Percentiles rank a stretch among this genome's conserved stretches.
Evolutionary conservation across 2,888 invertebrate species (phyloP).

Genomic region (Caenorhabditis doughertyi): DNA sequence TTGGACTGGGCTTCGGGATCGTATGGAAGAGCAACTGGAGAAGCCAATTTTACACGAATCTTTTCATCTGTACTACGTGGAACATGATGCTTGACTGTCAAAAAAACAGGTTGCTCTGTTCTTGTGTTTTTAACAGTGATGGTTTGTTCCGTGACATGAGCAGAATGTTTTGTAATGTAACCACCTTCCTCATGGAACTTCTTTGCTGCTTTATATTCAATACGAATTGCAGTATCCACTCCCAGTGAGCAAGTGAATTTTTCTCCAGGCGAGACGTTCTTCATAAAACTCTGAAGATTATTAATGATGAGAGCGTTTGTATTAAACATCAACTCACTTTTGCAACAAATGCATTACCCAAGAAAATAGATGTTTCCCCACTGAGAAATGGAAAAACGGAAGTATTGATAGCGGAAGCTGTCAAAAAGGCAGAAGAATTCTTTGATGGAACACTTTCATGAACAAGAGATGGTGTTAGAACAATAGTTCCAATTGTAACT

Average conservation of each 20-base stretch:
- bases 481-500: constrained; percentile 83
- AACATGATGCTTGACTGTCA: constrained; percentile 75
- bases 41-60: constrained; percentile 59
- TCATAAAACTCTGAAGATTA: constrained; percentile 74
- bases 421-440: constrained; percentile 74
- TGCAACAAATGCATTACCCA: constrained; percentile 76
- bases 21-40: constrained; percentile 44
- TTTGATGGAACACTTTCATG: constrained; percentile 83
- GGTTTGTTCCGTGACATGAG: constrained; percentile 70
- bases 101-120: constrained; percentile 57
- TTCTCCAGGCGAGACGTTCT: constrained; percentile 83
- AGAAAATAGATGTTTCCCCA: constrained; percentile 75
- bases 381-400: constrained; percentile 71
- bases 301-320: no score
- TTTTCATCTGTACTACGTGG: constrained; percentile 79
- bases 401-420: constrained; percentile 72
- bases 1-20: constrained; percentile 10
- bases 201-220: constrained; percentile 83
- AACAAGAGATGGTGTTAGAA: constrained; percentile 82
- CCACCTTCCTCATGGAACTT: constrained; percentile 82
- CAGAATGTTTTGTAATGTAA: constrained; percentile 66
- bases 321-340: no score
- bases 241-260: constrained; percentile 83
- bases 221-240: constrained; percentile 83
- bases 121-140: constrained; percentile 75